Evolutionary conservation across 92 coral and sea anemone species (phyloP).

Genomic region (Phymanthus crucifer): DNA sequence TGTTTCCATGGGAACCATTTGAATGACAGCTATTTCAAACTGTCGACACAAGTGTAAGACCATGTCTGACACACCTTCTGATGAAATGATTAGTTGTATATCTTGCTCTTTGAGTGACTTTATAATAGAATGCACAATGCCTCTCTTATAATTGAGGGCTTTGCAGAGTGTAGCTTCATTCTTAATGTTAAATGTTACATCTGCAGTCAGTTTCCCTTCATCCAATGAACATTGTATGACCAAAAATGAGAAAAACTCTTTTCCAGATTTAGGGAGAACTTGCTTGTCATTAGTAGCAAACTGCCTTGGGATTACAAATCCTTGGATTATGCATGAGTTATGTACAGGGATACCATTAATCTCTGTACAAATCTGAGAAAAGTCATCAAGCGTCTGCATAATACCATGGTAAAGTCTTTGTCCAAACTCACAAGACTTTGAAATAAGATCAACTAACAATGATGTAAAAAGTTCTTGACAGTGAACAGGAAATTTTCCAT

Average conservation of each 20-base stretch:
- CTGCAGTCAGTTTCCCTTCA: conserved; percentile 17
- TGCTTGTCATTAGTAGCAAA: conserved; percentile 62
- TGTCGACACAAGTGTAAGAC: conserved; percentile 79
- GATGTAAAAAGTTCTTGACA: conserved; percentile 45
- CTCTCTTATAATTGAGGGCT: conserved; percentile 54
- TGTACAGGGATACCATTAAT: conserved; percentile 70
- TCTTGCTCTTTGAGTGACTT: conserved; percentile 47
- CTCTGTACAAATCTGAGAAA: conserved; percentile 69
- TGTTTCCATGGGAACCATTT: conserved; percentile 74
- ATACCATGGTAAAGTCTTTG: conserved; percentile 40
- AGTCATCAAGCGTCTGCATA: conserved; percentile 59
- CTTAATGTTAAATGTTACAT: conserved; percentile 46
- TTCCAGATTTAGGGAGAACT: conserved; percentile 21
- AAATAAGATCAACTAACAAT: conserved; percentile 52
- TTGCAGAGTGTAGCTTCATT: conserved; percentile 24
- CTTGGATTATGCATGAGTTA: conserved; percentile 64
- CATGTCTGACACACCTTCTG: conserved; percentile 58
- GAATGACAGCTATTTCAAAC: conserved; percentile 73
- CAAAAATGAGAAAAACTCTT: conserved; percentile 53
- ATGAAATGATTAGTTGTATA: conserved; percentile 68
- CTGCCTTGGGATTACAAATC: conserved; percentile 80
- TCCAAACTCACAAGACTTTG: conserved; percentile 23
- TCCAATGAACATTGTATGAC: conserved; percentile 67
- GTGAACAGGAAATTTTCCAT: conserved; percentile 67
- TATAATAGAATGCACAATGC: conserved; percentile 33